phyloP scores from a whole-genome alignment of 2,113 vertebrate genomes.

The Columba janthina region DNA sequence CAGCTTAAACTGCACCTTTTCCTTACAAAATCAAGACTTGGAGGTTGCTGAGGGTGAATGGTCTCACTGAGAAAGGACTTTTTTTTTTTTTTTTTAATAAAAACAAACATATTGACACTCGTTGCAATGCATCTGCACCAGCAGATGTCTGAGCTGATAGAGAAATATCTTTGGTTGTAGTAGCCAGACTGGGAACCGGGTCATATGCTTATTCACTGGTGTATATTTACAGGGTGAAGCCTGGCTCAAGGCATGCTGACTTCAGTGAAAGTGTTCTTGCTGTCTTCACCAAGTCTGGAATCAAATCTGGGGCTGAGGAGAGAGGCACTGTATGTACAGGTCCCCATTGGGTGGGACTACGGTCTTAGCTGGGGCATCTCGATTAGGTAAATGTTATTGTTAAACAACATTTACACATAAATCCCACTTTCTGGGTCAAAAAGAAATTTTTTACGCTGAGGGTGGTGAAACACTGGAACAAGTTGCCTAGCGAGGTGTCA shows the following conservation, averaged over 20 bases:
- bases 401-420: neutral
- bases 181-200: neutral
- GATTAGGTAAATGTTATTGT: accelerated
- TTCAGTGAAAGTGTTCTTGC: neutral
- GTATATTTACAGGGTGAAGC: slow-evolving; percentile 13
- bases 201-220: neutral
- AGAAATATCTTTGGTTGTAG: neutral
- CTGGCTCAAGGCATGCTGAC: neutral
- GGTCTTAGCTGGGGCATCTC: neutral
- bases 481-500: no score
- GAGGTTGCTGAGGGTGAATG: neutral
- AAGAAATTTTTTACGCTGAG: neutral
- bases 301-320: neutral
- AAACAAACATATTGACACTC: neutral
- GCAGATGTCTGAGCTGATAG: neutral
- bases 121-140: neutral
- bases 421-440: neutral
- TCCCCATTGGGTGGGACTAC: neutral
- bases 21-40: neutral
- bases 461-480: no score
- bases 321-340: neutral
- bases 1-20: neutral
- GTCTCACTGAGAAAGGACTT: neutral
- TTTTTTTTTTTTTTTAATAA: neutral
- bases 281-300: neutral